These are phyloP conservation scores for Tinea semifulvella DNA, from an alignment of 2,888 invertebrate genomes.

Conservation along the genomic window DNA sequence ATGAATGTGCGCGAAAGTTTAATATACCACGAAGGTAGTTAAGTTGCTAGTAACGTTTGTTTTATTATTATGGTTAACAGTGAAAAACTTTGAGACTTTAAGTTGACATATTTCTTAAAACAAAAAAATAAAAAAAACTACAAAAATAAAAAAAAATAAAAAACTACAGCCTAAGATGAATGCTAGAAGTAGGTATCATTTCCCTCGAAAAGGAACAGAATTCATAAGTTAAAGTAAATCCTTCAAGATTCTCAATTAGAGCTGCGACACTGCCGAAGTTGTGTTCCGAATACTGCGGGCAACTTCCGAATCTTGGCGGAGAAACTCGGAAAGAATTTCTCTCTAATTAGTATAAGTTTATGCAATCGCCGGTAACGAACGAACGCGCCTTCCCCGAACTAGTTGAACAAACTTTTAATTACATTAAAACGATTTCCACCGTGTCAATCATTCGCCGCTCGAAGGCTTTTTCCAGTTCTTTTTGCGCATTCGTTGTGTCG, in stretches of 20 bases:
- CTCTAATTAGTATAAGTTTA: slow-evolving; percentile 63
- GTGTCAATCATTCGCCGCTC: slow-evolving; percentile 33
- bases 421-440: slow-evolving; percentile 28
- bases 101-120: no score
- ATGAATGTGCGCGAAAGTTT: no score
- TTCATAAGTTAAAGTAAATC: slow-evolving; percentile 19
- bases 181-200: background rate
- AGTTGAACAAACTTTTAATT: slow-evolving; percentile 54
- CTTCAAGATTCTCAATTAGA: slow-evolving; percentile 61
- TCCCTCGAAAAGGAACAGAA: background rate
- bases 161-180: no score
- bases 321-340: slow-evolving; percentile 54
- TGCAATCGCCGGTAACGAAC: slow-evolving; percentile 44
- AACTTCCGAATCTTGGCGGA: slow-evolving; percentile 55
- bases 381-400: slow-evolving; percentile 25
- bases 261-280: slow-evolving; percentile 56
- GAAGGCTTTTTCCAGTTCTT: slow-evolving; percentile 24
- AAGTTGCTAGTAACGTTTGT: no score
- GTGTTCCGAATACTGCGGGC: slow-evolving; percentile 20
- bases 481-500: slow-evolving; percentile 21
- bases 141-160: no score
- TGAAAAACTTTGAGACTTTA: no score
- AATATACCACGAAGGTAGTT: no score
- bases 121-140: no score
- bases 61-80: no score